phyloP scores from a whole-genome alignment of 2,888 invertebrate genomes.

The Drosophila recens region DNA sequence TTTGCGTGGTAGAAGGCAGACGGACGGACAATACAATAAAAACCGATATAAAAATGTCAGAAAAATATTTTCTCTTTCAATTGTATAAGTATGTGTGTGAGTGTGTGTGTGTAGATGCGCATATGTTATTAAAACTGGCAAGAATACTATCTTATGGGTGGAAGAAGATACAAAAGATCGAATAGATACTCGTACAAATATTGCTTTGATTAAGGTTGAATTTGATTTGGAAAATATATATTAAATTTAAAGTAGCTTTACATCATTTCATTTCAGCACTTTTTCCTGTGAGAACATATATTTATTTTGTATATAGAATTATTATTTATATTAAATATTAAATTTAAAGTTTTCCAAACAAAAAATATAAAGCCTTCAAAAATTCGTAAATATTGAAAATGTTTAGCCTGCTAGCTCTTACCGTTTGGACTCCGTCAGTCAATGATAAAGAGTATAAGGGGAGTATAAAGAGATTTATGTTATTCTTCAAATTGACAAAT shows the following conservation, averaged over 20 bases:
- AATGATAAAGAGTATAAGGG: too few relatives aligned
- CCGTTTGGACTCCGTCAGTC: too few relatives aligned
- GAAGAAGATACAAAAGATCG: background rate
- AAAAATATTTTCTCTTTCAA: conserved; percentile 37
- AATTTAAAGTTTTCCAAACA: too few relatives aligned
- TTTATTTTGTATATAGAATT: background rate
- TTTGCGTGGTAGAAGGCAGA: background rate
- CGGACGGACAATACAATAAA: conserved; percentile 31
- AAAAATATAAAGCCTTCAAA: too few relatives aligned
- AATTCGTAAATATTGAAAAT: too few relatives aligned
- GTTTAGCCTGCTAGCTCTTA: too few relatives aligned
- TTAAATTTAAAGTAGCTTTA: background rate
- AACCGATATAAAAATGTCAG: conserved; percentile 38
- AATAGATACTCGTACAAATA: background rate
- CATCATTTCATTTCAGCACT: background rate
- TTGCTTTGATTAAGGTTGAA: background rate
- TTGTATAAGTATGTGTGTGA: conserved; percentile 11
- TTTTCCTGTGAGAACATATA: too few relatives aligned
- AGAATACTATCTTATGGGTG: background rate
- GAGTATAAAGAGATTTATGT: too few relatives aligned
- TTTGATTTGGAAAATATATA: background rate
- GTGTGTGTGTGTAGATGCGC: background rate
- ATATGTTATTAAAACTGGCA: conserved; percentile 18
- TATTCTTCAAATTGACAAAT: too few relatives aligned
- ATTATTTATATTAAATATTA: too few relatives aligned